A percentile compares a stretch with the other conserved stretches of the same genome.
Evolutionary conservation across 2,888 invertebrate species (phyloP).

Genomic region (Lasioglossum calceatum): DNA sequence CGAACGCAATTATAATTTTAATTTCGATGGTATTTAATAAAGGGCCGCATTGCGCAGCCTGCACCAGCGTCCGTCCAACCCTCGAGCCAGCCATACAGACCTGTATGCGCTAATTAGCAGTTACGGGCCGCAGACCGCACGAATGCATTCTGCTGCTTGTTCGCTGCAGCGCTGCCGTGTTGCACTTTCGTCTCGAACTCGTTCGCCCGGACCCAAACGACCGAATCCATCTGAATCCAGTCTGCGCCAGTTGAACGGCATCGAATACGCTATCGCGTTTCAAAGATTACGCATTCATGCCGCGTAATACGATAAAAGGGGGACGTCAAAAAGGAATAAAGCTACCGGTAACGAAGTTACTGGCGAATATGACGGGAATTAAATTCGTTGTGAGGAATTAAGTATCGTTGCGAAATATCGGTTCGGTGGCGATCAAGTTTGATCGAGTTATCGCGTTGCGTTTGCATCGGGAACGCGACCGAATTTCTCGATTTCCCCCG

Average conservation of each 20-base stretch:
- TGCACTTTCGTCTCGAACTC: conserved; percentile 66
- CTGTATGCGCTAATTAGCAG: conserved; percentile 82
- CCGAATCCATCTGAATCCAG: conserved; percentile 14
- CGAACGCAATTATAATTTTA: conserved; percentile 85
- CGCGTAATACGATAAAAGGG: conserved; percentile 8
- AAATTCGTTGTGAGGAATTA: conserved; percentile 36
- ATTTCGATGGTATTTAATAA: conserved; percentile 84
- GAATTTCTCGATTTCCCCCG: conserved; percentile 57
- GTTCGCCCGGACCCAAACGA: conserved; percentile 28
- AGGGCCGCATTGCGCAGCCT: conserved; percentile 79
- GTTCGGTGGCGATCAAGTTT: conserved; percentile 60
- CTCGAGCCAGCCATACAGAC: conserved; percentile 69
- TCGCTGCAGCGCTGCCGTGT: conserved; percentile 56
- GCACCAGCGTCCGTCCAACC: conserved; percentile 67
- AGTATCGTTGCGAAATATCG: conserved; percentile 57
- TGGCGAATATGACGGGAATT: conserved; percentile 28
- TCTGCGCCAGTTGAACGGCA: not conserved
- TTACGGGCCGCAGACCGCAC: conserved; percentile 74
- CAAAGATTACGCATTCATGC: not conserved
- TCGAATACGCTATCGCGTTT: not conserved
- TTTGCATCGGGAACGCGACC: conserved; percentile 16
- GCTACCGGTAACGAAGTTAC: conserved; percentile 27
- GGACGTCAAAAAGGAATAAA: not conserved
- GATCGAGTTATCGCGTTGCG: conserved; percentile 74
- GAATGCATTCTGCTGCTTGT: conserved; percentile 71